Evolutionary conservation across 2,888 invertebrate genomes (phyloP), one percentile per base, ranked within the genome.

Genomic region (Anorthoa munda): DNA sequence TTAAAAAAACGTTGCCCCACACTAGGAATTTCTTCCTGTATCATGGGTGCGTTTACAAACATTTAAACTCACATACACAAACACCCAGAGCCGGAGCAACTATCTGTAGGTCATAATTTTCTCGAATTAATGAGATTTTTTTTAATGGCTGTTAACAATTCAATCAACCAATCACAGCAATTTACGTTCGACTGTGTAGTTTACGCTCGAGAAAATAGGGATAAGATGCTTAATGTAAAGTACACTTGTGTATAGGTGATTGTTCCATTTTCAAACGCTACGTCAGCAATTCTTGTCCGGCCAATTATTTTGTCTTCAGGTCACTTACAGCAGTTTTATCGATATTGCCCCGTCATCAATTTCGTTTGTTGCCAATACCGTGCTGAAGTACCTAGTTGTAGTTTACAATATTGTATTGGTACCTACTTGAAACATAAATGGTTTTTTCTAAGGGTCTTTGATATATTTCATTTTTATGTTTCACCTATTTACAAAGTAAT

Each of bases 281-380:
- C 18, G n/a, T 55, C 53, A 60, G 55, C 53, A 64, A 59, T 72
- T 72, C 63, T 39, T 63, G 48, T 4, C 21, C 18, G n/a, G 3
- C 12, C 39, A 67, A 67, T 67, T 60, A 65, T 64, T 72, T 51
- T 55, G 48, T 45, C 53, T 21, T 17, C 18, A 13, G n/a, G 51
- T 58, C n/a, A 60, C 48, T 39, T 18, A 48, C 15, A 51, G n/a
- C 12, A 23, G n/a, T 50, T 53, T 67, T 59, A 63, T 46, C 53
- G 59, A 65, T 59, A 64, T 77, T 67, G 39, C 59, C 45, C 3
- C 17, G 26, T 71, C 61, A 51, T 18, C 23, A 31, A 61, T 56
- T 65, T 46, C 56, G 13, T 55, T 21, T 71, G 39, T 56, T 48
- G 50, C 56, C 65, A 76, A 56, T 66, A 69, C 64, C 15, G 4